phyloP scores from a whole-genome alignment of 2,113 vertebrate species.

The Nothocercus nigrocapillus region DNA sequence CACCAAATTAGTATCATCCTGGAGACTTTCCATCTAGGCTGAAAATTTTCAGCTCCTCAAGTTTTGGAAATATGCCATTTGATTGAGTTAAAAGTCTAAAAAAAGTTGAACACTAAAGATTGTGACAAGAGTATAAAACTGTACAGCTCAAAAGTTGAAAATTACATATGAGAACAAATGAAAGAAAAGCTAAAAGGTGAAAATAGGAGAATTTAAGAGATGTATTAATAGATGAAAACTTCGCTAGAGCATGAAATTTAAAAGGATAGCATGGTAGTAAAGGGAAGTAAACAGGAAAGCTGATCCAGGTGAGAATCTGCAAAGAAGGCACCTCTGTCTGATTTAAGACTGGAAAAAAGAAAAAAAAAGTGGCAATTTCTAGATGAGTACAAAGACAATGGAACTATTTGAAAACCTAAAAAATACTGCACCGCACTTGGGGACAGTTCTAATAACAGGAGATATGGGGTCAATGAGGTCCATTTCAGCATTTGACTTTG shows the following conservation, averaged over 20 bases:
- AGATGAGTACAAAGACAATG: neutral
- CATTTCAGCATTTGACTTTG: neutral
- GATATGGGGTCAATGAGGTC: neutral
- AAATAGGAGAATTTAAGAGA: neutral
- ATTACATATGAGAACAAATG: neutral
- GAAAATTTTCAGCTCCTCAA: slow-evolving; percentile 7
- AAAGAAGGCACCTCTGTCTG: neutral
- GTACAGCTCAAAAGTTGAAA: neutral
- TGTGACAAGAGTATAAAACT: neutral
- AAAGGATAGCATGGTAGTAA: neutral
- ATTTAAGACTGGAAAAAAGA: neutral
- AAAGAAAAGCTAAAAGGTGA: neutral
- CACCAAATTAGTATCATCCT: neutral
- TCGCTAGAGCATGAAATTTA: neutral
- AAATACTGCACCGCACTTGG: neutral
- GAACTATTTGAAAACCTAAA: neutral
- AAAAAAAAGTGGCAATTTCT: neutral
- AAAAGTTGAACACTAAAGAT: neutral
- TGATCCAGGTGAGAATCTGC: neutral
- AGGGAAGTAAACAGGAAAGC: neutral
- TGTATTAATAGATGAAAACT: neutral
- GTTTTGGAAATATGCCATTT: slow-evolving; percentile 23
- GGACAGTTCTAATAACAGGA: neutral
- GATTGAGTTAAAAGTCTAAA: slow-evolving; percentile 21
- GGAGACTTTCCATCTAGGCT: neutral